Evolutionary conservation across 2,888 invertebrate genomes (phyloP), one percentile per base, ranked within the genome.

Genomic region (Tachina fera): DNA sequence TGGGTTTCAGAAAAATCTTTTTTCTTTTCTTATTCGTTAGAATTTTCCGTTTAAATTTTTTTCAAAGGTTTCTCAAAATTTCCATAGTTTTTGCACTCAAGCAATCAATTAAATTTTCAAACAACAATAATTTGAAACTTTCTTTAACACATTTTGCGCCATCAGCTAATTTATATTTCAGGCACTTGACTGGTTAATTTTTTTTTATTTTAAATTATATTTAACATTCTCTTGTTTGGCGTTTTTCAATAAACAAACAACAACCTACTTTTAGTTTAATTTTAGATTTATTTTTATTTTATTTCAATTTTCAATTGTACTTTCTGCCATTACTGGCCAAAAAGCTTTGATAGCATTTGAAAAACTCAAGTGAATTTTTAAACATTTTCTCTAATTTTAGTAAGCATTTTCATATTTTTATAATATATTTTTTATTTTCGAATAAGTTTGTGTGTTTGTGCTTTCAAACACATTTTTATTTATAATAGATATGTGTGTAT

Each of bases 231-330:
- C n/a, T 51, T 43, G 13, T 53, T 60, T 63, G 45, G 22, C 53
- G 45, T 61, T 2, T 22, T 14, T 6, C 31, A 61, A 70, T 61
- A 70, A 68, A 77, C 16, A 60, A 61, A 78, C 51, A 61, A 63
- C 61, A 61, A 53, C 61, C 60, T 43, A 70, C 78, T 71, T 31
- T 71, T 45, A 77, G 16, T 61, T 45, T 31, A 8, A 8, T 78
- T 70, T 58, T 9, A 41, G 8, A 47, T 9, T 16, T 8, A 14
- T 60, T 60, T 39, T 58, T 31, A 13, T 14, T 31, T 58, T 13
- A 2, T 14, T 31, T 13, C 3, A n/a, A 39, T 39, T 60, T 60
- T 60, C 9, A 31, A 31, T 31, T 31, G 31, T 31, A 31, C n/a
- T 31, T 76, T 39, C 49, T 41, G 31, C 31, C 31, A 31, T 1